These are phyloP conservation scores for Megaceryle maxima DNA, from an alignment of 2,113 vertebrate genomes.

Conservation along the genomic window DNA sequence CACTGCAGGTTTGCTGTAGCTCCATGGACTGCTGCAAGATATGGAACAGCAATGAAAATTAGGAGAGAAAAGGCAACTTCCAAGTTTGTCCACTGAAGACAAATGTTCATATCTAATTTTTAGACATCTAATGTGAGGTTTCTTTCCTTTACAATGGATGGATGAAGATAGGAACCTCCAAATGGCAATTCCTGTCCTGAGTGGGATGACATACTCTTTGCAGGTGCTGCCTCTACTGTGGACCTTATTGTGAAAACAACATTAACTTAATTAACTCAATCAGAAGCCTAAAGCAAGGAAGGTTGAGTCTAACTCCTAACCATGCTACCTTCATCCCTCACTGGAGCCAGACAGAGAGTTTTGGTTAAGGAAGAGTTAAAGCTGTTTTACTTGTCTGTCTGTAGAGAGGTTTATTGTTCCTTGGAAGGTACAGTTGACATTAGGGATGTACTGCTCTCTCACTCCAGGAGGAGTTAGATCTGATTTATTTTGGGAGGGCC, in stretches of 20 bases:
- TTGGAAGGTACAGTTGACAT: not conserved
- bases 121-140: not conserved
- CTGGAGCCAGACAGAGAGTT: not conserved
- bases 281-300: not conserved
- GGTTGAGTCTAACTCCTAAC: not conserved
- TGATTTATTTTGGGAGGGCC: slow-evolving; percentile 34
- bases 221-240: not conserved
- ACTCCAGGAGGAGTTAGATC: not conserved
- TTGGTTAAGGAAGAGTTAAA: not conserved
- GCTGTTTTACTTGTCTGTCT: not conserved
- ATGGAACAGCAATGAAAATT: not conserved
- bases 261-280: not conserved
- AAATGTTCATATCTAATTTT: not conserved
- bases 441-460: not conserved
- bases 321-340: not conserved
- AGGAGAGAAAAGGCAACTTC: not conserved
- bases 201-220: not conserved
- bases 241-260: not conserved
- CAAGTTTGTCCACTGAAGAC: not conserved
- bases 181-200: not conserved
- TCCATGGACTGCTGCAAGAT: not conserved
- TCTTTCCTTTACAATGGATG: not conserved
- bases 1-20: not conserved
- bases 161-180: not conserved
- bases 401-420: not conserved